Conservation (phyloP, 1,140 invertebrate genomes). For the Lepidurus couesii region DNA sequence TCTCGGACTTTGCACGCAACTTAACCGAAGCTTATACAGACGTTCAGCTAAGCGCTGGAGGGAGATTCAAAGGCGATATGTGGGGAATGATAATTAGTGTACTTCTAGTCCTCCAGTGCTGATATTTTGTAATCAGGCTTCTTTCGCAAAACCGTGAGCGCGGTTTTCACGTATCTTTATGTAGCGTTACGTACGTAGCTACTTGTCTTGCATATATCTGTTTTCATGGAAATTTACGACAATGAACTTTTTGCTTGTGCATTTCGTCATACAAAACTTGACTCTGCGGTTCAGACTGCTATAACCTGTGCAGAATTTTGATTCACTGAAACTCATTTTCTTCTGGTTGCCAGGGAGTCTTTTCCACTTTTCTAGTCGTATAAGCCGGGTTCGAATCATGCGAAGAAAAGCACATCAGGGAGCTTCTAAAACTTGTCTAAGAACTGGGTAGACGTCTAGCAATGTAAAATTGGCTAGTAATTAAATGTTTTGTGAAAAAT, state of each 20-base stretch:
- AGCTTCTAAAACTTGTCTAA: neutral
- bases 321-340: neutral
- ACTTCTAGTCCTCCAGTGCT: neutral
- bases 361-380: neutral
- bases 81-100: neutral
- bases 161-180: too few relatives aligned
- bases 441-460: neutral
- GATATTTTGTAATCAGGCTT: neutral
- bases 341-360: neutral
- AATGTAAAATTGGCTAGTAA: conserved; percentile 1
- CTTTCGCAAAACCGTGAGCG: too few relatives aligned
- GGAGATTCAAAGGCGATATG: neutral
- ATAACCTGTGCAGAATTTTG: neutral
- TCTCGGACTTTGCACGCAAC: conserved; percentile 26
- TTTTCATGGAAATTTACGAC: too few relatives aligned
- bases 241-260: too few relatives aligned
- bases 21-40: conserved; percentile 32
- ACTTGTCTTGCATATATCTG: too few relatives aligned
- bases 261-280: too few relatives aligned
- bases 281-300: neutral
- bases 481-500: conserved; percentile 14
- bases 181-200: too few relatives aligned
- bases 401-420: neutral
- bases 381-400: neutral
- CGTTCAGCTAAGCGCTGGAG: conserved; percentile 23